Base-by-base conservation (phyloP, 2,888 invertebrate genomes). In the Timema podura region DNA sequence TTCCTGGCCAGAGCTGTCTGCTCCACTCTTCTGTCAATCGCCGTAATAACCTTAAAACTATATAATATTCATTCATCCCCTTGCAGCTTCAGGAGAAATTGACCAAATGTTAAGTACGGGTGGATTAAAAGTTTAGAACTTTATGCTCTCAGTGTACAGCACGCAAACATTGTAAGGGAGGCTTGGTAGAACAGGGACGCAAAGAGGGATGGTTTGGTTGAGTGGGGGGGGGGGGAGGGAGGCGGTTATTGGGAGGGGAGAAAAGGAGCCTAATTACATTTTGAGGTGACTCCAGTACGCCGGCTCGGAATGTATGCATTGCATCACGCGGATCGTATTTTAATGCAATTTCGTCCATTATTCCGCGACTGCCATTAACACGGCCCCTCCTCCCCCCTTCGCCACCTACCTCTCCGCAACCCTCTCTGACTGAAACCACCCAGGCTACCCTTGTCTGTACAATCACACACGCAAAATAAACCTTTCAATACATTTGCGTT, bases 291-390 rank as follows among this genome's bases (percentile, higher is more conserved):
- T 71, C 69, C n/a, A n/a, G 67, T 64, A 54, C 44, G 71, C 16
- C n/a, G 30, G 54, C 68, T 65, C 72, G 73, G 74, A 73, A 74
- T 78, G 78, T 79, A 79, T 80, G 79, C 79, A 79, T 81, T 80
- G 79, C 79, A 79, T 81, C 81, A 81, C 82, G 82, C 82, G 82
- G 82, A 82, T 83, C 83, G 81, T 82, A 82, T 82, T 83, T 82
- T 83, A 82, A 82, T 82, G 82, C 82, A 82, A 82, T 83, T 82
- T 82, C 81, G 82, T 82, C 82, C 83, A 82, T 82, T 83, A 82
- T 82, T 80, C 80, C 79, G 81, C 80, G 80, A 79, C 80, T 70
- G 80, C 82, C 81, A 82, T 82, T 82, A 82, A 80, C 81, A 79
- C 81, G 79, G 78, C 78, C 79, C 77, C 79, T 71, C 70, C 64